Base-by-base conservation (phyloP, 2,888 invertebrate genomes). In the Camponotus fellah region DNA sequence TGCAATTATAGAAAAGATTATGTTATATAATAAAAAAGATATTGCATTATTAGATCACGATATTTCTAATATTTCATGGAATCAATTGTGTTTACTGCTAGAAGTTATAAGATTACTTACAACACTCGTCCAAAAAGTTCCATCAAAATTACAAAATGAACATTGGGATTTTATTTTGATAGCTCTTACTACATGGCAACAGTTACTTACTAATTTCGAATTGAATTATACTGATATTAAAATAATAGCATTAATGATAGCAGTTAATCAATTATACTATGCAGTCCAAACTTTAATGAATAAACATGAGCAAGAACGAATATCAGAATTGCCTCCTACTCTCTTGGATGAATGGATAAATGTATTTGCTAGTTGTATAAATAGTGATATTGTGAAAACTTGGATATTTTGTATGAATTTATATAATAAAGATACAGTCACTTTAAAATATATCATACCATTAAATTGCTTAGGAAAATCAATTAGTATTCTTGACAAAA, bases 91-190 rank as follows among this genome's bases (percentile, higher is more conserved):
- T 71, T 62, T 94, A 43, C 88, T 92, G 17, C 68, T 94, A 9
- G 93, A 94, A 91, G 83, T 94, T 46, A 92, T 94, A 53, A 88
- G 91, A 82, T 90, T 94, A 14, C 66, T 93, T 5, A 91, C 92
- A 0, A 85, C 92, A 86, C 89, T 92, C 9, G 86, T 94, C 1
- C 87, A 77, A 32, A 88, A 82, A 58, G 82, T 89, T 49, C 93
- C 94, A 2, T 83, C 82, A 3, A 84, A 91, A 10, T 90, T 96
- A 85, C 94, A 95, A 6, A 88, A 95, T 49, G 94, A 95, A 86
- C 96, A 96, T 90, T 98, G 98, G 98, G 98, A 98, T 95, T 97
- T 97, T 92, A 95, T 96, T 88, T 95, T 97, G 88, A 96, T 98
- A 93, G 96, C 97, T 77, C 94, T 97, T 46, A 96, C 97, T 84